Conservation (phyloP, 2,113 vertebrate species). For the Cinclus mexicanus region DNA sequence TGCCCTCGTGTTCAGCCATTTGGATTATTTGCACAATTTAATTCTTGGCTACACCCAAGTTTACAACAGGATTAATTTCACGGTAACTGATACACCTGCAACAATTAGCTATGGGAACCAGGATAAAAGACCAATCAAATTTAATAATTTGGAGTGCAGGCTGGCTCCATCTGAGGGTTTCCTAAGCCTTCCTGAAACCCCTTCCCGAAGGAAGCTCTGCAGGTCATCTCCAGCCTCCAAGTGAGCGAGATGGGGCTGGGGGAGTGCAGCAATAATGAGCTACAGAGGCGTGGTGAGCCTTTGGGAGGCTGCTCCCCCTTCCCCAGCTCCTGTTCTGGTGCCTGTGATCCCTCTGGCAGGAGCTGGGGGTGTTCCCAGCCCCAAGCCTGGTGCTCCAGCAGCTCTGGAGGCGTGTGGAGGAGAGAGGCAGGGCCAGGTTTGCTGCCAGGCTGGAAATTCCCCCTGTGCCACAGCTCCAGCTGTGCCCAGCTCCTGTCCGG, state of each 20-base stretch:
- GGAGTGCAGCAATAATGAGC: fast-evolving
- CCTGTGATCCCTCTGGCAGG: neutral
- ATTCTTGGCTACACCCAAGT: slow-evolving; percentile 33
- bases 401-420: neutral
- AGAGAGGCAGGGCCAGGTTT: neutral
- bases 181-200: neutral
- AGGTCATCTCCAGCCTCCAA: neutral
- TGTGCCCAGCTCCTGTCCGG: fast-evolving
- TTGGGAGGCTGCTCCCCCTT: too few relatives aligned
- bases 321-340: fast-evolving
- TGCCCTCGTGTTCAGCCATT: neutral
- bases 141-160: neutral
- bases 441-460: neutral
- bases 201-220: neutral
- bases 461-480: too few relatives aligned
- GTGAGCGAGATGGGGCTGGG: fast-evolving
- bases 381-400: fast-evolving
- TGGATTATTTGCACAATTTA: neutral
- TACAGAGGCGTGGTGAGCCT: fast-evolving
- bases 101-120: slow-evolving; percentile 4
- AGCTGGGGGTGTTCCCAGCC: neutral
- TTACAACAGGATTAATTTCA: slow-evolving; percentile 11
- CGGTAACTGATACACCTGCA: neutral
- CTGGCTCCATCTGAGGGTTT: neutral
- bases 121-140: neutral